phyloP scores from a whole-genome alignment of 2,113 vertebrate species.

The Struthio camelus region DNA sequence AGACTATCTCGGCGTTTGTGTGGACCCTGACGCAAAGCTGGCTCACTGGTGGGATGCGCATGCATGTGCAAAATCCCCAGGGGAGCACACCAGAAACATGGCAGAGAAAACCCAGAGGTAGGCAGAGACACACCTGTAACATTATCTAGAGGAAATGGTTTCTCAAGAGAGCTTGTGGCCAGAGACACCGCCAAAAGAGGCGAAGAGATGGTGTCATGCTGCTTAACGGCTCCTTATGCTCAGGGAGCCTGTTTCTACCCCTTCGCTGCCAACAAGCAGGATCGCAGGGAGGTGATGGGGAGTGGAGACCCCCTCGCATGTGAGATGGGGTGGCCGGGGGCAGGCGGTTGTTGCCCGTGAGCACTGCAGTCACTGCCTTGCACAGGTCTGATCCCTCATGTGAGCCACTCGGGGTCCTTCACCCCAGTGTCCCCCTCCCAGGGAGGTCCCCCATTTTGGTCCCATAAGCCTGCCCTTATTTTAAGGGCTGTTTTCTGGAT shows the following conservation, averaged over 20 bases:
- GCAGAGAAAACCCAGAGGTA: neutral
- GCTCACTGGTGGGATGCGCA: neutral
- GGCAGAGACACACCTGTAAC: neutral
- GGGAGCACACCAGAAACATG: accelerated
- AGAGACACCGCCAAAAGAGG: neutral
- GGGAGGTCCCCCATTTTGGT: neutral
- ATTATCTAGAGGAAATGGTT: accelerated
- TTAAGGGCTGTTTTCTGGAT: neutral
- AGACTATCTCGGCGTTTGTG: too few species aligned
- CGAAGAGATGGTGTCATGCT: neutral
- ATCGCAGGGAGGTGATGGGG: neutral
- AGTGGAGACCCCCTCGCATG: neutral
- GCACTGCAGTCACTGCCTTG: neutral
- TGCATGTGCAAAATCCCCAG: neutral
- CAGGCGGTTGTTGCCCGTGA: neutral
- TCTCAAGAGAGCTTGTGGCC: neutral
- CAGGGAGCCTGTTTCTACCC: accelerated
- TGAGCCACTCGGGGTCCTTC: accelerated
- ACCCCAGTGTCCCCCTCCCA: neutral
- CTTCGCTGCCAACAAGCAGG: neutral
- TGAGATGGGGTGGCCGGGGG: accelerated
- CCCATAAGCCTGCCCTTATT: neutral
- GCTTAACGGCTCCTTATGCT: accelerated
- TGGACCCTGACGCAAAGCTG: too few species aligned
- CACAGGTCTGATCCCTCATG: accelerated